Percentiles rank a stretch among this genome's conserved stretches.
phyloP scores from a whole-genome alignment of 2,113 vertebrate species.

The Gobio gobio region DNA sequence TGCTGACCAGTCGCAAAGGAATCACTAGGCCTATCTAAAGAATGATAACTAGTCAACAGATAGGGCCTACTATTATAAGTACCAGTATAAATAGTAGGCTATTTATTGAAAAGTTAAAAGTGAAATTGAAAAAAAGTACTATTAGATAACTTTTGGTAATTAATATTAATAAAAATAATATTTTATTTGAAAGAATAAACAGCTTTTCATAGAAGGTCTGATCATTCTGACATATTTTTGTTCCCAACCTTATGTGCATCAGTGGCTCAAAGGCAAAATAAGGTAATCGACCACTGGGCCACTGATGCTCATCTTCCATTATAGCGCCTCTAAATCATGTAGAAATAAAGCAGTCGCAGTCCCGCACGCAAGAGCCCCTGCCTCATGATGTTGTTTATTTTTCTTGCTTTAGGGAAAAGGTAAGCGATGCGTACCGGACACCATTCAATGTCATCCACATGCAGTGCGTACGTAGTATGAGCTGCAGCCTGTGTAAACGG shows the following conservation, averaged over 20 bases:
- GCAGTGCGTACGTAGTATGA: constrained; percentile 79
- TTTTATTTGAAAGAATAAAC: not conserved
- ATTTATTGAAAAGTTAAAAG: not conserved
- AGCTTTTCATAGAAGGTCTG: not conserved
- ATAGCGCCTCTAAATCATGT: constrained; percentile 16
- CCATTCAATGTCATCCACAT: constrained; percentile 76
- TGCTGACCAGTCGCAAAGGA: not conserved
- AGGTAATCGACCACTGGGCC: not conserved
- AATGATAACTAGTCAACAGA: not conserved
- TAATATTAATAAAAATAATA: not conserved
- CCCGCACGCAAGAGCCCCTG: not conserved
- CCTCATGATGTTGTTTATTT: not conserved
- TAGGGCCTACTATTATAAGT: not conserved
- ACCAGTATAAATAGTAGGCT: not conserved
- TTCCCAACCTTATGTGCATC: not conserved
- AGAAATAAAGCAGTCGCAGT: constrained; percentile 84
- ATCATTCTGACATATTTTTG: not conserved
- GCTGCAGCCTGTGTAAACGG: constrained; percentile 65
- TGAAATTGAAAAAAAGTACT: not conserved
- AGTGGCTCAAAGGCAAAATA: constrained; percentile 10
- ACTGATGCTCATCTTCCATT: constrained; percentile 58
- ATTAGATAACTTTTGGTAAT: not conserved
- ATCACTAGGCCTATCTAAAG: not conserved
- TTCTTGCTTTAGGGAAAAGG: constrained; percentile 86
- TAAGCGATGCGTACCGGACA: constrained; percentile 83